Evolutionary conservation across 2,113 vertebrate genomes (phyloP), one percentile per base, ranked within the genome.

Genomic region (Oreocharis arfaki): DNA sequence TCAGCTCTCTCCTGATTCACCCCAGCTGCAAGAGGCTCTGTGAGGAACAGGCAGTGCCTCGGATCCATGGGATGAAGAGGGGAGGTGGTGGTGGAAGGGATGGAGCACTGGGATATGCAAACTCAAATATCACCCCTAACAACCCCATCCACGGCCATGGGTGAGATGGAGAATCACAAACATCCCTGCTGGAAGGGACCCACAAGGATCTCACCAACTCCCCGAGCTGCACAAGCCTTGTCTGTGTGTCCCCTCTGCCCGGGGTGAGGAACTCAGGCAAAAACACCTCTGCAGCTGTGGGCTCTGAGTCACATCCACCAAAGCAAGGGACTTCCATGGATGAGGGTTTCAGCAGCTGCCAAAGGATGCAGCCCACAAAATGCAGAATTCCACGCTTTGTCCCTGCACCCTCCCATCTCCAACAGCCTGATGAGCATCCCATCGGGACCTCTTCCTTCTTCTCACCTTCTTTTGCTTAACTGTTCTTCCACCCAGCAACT

Each of bases 61-160:
- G 0, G 53, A 46, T 6, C 46, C 42, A 2, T 1, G 0, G 14
- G 46, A 35, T 42, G 39, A 20, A 17, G 55, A 56, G 16, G 11
- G 11, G 23, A 49, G 52, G 28, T 3, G 28, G 3, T 23, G 59
- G 21, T 16, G 39, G 61, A 65, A n/a, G 27, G 32, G 39, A 71
- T 19, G 6, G 7, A 47, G 49, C 35, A 21, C 16, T 0, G 0
- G 42, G 37, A 67, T 15, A 24, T 6, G 13, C 27, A 37, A 1
- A 0, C 14, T 6, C 26, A 1, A 10, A 16, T 13, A 55, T 13
- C 56, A 63, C 13, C 60, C 32, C 39, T 12, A 24, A 24, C 3
- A 3, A 23, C 28, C 20, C 52, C 13, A 1, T 23, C 59, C 39
- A 1, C 4, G 42, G 75, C 86, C 24, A 1, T 1, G 17, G 50